Base-by-base conservation (phyloP, 2,888 invertebrate species). In the Stramonita haemastoma region DNA sequence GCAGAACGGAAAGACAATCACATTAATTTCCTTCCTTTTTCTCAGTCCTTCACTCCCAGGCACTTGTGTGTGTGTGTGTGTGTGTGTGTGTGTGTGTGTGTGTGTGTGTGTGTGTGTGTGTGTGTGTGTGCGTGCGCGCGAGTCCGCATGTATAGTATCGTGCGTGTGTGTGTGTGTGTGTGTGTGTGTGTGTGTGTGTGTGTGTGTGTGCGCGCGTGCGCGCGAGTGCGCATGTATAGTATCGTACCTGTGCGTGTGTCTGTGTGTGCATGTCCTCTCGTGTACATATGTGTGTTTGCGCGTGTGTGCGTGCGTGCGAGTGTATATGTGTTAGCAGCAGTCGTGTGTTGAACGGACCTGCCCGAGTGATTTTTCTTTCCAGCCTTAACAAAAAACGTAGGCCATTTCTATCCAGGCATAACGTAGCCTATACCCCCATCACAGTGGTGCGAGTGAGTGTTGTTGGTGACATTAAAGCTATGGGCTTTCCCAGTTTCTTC, bases 181-280 rank as follows among this genome's bases (percentile, higher is more conserved):
- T 77, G 77, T 77, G 77, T 77, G 77, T 77, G 77, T 77, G 77
- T 77, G 26, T 77, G 77, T 77, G 77, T 77, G 77, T 77, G 77
- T 77, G 77, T 77, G 77, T 77, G 77, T 77, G 77, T 77, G 77
- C 26, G 77, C 26, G 77, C 26, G 77, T 77, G 77, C 29, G 77
- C 29, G 77, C 77, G 77, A n/a, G n/a, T n/a, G n/a, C n/a, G n/a
- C n/a, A n/a, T n/a, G n/a, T n/a, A n/a, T n/a, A n/a, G n/a, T n/a
- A n/a, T n/a, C n/a, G n/a, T n/a, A n/a, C n/a, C n/a, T n/a, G n/a
- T n/a, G n/a, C n/a, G n/a, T n/a, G n/a, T n/a, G n/a, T n/a, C n/a
- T n/a, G n/a, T n/a, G n/a, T n/a, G n/a, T n/a, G n/a, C n/a, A n/a
- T n/a, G n/a, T n/a, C n/a, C n/a, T n/a, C n/a, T n/a, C n/a, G n/a